Conservation (phyloP, 2,113 vertebrate species). For the Apteryx owenii region DNA sequence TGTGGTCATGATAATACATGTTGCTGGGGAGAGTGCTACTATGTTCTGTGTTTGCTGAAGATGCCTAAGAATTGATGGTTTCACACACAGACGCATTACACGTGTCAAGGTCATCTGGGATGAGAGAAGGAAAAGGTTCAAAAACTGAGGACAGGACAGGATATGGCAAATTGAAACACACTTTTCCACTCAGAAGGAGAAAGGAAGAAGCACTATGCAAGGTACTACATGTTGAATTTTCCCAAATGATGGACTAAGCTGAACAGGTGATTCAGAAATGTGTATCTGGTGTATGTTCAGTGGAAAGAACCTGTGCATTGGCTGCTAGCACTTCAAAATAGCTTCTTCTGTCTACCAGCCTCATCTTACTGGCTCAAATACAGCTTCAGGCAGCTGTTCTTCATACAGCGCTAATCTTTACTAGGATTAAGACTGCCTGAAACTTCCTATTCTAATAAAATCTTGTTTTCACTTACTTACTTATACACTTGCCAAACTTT, state of each 20-base stretch:
- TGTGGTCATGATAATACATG: rapidly evolving
- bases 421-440: not conserved
- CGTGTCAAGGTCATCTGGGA: not conserved
- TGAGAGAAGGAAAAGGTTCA: not conserved
- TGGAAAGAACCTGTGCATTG: not conserved
- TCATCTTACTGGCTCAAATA: not conserved
- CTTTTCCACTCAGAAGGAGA: not conserved
- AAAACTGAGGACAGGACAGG: not conserved
- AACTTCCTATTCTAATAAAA: not conserved
- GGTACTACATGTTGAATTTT: not conserved
- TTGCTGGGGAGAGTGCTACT: not conserved
- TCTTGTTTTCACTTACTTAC: not conserved
- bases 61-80: not conserved
- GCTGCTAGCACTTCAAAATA: not conserved
- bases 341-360: not conserved
- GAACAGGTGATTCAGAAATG: not conserved
- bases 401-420: not conserved
- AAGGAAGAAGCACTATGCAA: not conserved
- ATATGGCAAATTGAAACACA: not conserved
- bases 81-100: not conserved
- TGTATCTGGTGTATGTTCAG: not conserved
- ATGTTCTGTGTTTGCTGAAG: not conserved
- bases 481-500: not conserved
- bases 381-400: not conserved
- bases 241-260: not conserved